Base-by-base conservation (phyloP, 2,797 vertebrate species). In the Hydrolagus colliei region DNA sequence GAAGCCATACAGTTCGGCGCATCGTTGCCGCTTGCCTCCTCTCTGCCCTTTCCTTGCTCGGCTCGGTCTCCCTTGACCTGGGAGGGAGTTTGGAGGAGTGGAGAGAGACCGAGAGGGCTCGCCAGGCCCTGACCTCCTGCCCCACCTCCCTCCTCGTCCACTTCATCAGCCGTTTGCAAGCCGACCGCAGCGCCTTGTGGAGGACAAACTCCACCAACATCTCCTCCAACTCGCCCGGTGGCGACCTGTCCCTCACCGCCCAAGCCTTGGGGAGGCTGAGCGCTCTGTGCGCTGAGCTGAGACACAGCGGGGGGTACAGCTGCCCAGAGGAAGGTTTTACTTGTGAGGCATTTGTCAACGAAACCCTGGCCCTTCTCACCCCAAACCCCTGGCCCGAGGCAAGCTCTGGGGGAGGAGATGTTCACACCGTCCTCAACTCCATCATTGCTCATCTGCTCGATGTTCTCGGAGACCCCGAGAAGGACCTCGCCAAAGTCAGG, bases 1-100 rank as follows among this genome's bases (percentile, higher is more conserved):
- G 91, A 35, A 94, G 88, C 87, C 94, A 89, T 62, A 91, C 93
- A 0, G 91, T 95, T 41, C 92, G 89, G 9, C 92, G 95, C 72
- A 94, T 96, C 88, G 87, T 94, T 88, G 87, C 88, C 0, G 95
- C 93, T 2, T 97, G 96, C 85, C 0, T 91, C 0, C 85, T 97
- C 32, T 97, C 96, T 16, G 89, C 95, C 85, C 89, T 95, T 86
- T 94, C 95, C 79, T 91, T 97, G 78, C 91, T 97, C 0, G 94
- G 93, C 13, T 93, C 93, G 0, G 89, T 96, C 4, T 94, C 91
- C 85, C 88, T 94, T 0, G 96, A 96, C 88, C 87, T 96, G 86
- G 91, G 89, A 86, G 89, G 90, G 85, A 92, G 89, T 87, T 88
- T 95, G 86, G 90, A 92, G 78, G 87, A 86, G 18, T 92, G 95